A percentile compares a stretch with the other conserved stretches of the same genome.
Conservation (phyloP, 2,113 vertebrate species). For the Edolisoma coerulescens region DNA sequence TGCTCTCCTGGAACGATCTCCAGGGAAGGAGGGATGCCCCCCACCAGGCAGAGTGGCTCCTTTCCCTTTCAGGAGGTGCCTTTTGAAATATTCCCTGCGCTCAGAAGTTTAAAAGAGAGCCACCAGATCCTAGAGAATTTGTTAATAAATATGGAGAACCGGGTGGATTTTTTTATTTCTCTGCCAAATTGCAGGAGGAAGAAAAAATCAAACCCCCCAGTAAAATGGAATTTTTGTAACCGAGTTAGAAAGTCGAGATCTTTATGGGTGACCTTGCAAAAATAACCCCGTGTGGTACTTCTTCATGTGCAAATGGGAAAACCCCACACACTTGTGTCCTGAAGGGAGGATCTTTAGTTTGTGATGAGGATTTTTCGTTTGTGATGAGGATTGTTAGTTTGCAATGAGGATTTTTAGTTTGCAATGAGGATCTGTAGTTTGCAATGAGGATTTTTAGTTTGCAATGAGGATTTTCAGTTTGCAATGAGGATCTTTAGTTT, state of each 20-base stretch:
- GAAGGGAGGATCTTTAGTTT: not conserved
- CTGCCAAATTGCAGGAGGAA: not conserved
- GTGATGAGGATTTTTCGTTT: no score
- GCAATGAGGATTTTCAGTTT: not conserved
- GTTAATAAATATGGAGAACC: not conserved
- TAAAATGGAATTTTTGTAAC: not conserved
- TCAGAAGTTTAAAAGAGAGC: not conserved
- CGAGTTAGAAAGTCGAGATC: not conserved
- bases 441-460: not conserved
- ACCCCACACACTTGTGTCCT: not conserved
- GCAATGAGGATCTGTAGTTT: accelerated
- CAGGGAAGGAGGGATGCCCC: not conserved
- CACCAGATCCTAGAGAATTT: not conserved
- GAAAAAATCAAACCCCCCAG: not conserved
- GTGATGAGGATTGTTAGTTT: not conserved
- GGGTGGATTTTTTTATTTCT: not conserved
- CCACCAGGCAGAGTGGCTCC: not conserved
- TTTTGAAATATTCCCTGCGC: not conserved
- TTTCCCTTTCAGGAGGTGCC: not conserved
- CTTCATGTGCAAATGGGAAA: not conserved
- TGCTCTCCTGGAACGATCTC: not conserved
- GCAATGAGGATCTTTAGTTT: not conserved
- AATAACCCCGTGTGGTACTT: not conserved
- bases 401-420: no score
- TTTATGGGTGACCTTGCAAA: not conserved